A percentile compares a stretch with the other conserved stretches of the same genome.
Evolutionary conservation across 2,888 invertebrate species (phyloP).

Genomic region (Tinea semifulvella): DNA sequence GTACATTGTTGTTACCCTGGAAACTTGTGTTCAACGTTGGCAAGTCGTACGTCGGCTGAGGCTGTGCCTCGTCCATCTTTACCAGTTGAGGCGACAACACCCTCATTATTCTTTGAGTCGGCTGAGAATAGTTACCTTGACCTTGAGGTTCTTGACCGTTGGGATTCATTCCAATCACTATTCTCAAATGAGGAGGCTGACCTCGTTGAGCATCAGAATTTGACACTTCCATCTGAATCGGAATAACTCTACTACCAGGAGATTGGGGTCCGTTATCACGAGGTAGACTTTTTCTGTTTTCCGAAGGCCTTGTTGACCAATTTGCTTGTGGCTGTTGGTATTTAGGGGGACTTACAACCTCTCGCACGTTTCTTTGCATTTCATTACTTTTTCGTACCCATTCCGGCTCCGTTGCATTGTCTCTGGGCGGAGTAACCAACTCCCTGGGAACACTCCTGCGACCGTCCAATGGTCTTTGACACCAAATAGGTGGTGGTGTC

Average conservation of each 20-base stretch:
- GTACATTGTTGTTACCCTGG: slow-evolving; percentile 25
- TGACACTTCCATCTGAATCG: slow-evolving; percentile 71
- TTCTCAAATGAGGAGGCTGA: slow-evolving; percentile 49
- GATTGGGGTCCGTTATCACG: slow-evolving; percentile 37
- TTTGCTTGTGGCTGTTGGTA: slow-evolving; percentile 47
- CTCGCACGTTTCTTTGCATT: slow-evolving; percentile 44
- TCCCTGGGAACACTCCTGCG: slow-evolving; percentile 46
- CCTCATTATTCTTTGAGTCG: slow-evolving; percentile 62
- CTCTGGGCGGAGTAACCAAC: slow-evolving; percentile 47
- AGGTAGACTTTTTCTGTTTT: slow-evolving; percentile 53
- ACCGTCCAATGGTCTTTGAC: slow-evolving; percentile 47
- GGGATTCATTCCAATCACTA: slow-evolving; percentile 52
- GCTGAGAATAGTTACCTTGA: slow-evolving; percentile 44
- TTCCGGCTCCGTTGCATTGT: slow-evolving; percentile 41
- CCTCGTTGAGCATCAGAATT: slow-evolving; percentile 39
- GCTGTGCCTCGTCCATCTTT: slow-evolving; percentile 45
- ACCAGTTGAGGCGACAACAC: slow-evolving; percentile 62
- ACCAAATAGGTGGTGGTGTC: slow-evolving; percentile 58
- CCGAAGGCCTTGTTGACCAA: slow-evolving; percentile 57
- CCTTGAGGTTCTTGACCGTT: slow-evolving; percentile 26
- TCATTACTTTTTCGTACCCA: slow-evolving; percentile 57
- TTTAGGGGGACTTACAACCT: slow-evolving; percentile 53
- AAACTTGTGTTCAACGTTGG: slow-evolving; percentile 45
- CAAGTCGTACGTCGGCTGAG: slow-evolving; percentile 37
- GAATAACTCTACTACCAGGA: slow-evolving; percentile 65